phyloP scores from a whole-genome alignment of 2,113 vertebrate species.

The Petromus typicus region DNA sequence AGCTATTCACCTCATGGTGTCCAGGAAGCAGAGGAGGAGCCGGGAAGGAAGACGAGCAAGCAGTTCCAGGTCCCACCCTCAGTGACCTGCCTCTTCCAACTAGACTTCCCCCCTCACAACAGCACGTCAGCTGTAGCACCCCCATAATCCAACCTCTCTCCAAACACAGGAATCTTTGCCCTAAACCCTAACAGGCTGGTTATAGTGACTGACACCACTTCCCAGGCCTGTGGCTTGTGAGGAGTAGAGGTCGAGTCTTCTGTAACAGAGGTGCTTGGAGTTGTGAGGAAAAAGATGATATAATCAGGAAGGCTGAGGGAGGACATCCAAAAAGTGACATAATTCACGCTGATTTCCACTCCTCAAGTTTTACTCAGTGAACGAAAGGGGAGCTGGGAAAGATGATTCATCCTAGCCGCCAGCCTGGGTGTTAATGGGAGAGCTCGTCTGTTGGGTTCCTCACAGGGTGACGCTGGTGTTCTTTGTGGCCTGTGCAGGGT shows the following conservation, averaged over 20 bases:
- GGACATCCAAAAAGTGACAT: background rate
- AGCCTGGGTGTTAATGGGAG: background rate
- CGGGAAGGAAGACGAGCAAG: background rate
- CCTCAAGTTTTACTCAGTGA: background rate
- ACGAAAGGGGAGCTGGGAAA: background rate
- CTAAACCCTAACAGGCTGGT: background rate
- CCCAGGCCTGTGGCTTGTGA: background rate
- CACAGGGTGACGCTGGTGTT: background rate
- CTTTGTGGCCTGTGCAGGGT: background rate
- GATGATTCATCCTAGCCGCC: background rate
- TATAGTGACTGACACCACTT: background rate
- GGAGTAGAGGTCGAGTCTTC: rapidly evolving
- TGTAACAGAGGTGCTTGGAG: background rate
- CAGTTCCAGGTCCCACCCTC: background rate
- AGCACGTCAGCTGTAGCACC: background rate
- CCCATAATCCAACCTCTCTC: background rate
- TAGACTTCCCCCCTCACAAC: background rate
- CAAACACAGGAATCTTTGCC: background rate
- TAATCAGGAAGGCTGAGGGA: background rate
- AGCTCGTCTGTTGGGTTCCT: background rate
- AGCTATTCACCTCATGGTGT: background rate
- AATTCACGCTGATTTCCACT: background rate
- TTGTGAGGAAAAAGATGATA: background rate
- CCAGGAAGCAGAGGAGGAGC: background rate
- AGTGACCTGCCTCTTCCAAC: background rate